Evolutionary conservation across 2,797 vertebrate genomes (phyloP), one percentile per base, ranked within the genome.

Genomic region (Euphonia xanthogaster): DNA sequence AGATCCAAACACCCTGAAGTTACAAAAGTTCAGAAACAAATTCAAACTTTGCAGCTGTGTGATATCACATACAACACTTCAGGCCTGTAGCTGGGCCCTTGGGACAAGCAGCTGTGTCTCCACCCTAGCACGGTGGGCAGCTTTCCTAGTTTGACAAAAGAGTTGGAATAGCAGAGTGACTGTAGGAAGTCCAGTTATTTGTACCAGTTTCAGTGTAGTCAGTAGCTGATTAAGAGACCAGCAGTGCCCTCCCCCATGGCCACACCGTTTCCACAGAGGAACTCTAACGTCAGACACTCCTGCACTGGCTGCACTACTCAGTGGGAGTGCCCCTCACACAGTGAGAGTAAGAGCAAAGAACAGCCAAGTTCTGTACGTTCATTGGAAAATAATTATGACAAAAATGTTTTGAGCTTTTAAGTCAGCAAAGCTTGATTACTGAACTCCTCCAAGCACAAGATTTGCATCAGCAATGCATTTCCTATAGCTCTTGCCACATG

Each of bases 11-110:
- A 44, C 17, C 19, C 28, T 57, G 18, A 91, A 71, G 15, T 44
- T 71, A 72, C 40, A 51, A n/a, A 50, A 65, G 54, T 22, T 76
- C 58, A 84, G 48, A 67, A 85, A 68, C 7, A 76, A 90, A 57
- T 63, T 84, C 20, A 31, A 66, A 57, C 20, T 55, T 82, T 11
- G 68, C 31, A 90, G 63, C 92, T 82, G 48, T 44, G 28, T 79
- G 30, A 27, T 78, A 16, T 50, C 65, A 48, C 31, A 39, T 44
- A 81, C 19, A 72, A 8, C 7, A 28, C 17, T 68, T 47, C 8
- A 60, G 45, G 27, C 20, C 63, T 53, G 3, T 22, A 73, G 44
- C 55, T 70, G 40, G 33, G 31, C 48, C 39, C 33, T 58, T 16
- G 50, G 51, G 39, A 81, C 31, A 13, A n/a, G 53, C 10, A 66